Base-by-base conservation (phyloP, 2,797 vertebrate genomes). In the Micrastur ruficollis region DNA sequence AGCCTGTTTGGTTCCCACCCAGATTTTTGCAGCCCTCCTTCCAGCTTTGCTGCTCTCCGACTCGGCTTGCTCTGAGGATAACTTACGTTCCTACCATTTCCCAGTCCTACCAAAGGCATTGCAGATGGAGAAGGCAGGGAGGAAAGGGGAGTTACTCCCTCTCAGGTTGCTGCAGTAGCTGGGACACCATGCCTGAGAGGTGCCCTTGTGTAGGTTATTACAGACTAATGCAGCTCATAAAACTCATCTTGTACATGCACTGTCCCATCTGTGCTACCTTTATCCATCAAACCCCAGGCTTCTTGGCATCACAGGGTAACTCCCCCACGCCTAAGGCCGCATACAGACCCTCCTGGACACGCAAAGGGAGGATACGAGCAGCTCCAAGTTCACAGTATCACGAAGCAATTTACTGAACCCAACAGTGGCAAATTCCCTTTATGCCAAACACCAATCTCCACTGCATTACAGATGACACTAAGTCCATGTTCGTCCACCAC, bases 151-250 rank as follows among this genome's bases (percentile, higher is more conserved):
- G 46, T 56, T 75, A 1, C 27, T 58, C 47, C 50, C 34, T 50
- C 26, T 44, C 2, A 7, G 26, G 23, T 8, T 59, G 58, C 68
- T 91, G 56, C 50, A 52, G 50, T 16, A 52, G 67, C 46, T 61
- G 58, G 22, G 46, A 15, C 25, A 16, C 29, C 62, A 63, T 1
- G 5, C 50, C 50, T 0, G 0, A 55, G 52, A 65, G n/a, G 9
- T 32, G 38, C 14, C 40, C 32, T 42, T 58, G 5, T 8, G 40
- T 4, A 22, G 31, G 42, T 16, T 46, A 6, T 2, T 38, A 67
- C n/a, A 86, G 53, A 59, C 16, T 31, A 63, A 2, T 10, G 14
- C n/a, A 68, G 76, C 32, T 75, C 44, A 10, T 15, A 46, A 34
- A 53, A 27, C 26, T 47, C 62, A 40, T 7, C 52, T 25, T 49